Evolutionary conservation across 2,113 vertebrate species (phyloP).

Genomic region (Oplegnathus fasciatus): DNA sequence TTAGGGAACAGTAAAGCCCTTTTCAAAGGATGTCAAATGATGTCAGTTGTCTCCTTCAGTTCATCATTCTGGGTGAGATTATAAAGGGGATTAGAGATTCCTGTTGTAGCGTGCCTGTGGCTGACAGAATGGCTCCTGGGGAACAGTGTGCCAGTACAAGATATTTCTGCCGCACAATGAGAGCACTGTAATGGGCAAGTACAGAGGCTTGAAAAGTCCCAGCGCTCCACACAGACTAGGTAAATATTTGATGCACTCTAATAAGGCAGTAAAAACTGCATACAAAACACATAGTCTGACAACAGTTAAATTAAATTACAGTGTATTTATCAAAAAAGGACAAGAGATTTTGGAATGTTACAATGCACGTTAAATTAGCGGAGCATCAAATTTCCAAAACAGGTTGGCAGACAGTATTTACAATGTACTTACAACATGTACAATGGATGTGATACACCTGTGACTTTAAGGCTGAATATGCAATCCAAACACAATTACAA

Average conservation of each 20-base stretch:
- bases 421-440: constrained; percentile 72
- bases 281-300: constrained; percentile 55
- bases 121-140: constrained; percentile 73
- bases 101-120: constrained; percentile 66
- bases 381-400: constrained; percentile 63
- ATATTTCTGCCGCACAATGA: constrained; percentile 73
- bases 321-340: constrained; percentile 71
- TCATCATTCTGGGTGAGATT: constrained; percentile 67
- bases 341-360: constrained; percentile 82
- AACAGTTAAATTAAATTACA: constrained; percentile 68
- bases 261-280: constrained; percentile 34
- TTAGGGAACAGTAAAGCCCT: constrained; percentile 45
- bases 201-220: constrained; percentile 25
- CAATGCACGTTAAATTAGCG: constrained; percentile 81
- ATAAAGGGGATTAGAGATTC: constrained; percentile 67
- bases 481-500: constrained; percentile 65
- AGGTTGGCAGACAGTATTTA: constrained; percentile 66
- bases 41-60: constrained; percentile 62
- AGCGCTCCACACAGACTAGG: constrained; percentile 29
- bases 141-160: constrained; percentile 58
- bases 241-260: constrained; percentile 58
- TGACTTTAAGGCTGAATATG: constrained; percentile 78
- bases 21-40: constrained; percentile 53
- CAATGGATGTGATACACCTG: constrained; percentile 61
- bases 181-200: constrained; percentile 59